Conservation (phyloP, 2,888 invertebrate species). For the Mamestra brassicae region DNA sequence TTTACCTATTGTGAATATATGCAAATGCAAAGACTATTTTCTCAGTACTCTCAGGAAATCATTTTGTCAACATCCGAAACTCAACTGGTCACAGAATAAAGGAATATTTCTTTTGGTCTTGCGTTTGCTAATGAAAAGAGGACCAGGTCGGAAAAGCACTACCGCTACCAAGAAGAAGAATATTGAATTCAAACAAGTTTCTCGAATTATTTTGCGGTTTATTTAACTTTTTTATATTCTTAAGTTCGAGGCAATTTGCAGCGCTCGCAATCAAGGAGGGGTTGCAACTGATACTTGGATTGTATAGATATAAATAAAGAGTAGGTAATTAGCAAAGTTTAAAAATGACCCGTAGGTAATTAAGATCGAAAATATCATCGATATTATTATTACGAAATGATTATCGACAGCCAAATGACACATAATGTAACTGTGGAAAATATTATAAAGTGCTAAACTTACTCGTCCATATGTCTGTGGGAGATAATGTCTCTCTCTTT, state of each 20-base stretch:
- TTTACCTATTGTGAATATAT: background rate
- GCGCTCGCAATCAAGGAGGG: slow-evolving; percentile 22
- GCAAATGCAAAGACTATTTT: background rate
- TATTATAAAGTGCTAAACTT: too few species aligned
- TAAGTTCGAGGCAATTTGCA: slow-evolving; percentile 32
- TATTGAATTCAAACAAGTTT: slow-evolving; percentile 36
- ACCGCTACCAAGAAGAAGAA: slow-evolving; percentile 5
- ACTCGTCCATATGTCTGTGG: too few species aligned
- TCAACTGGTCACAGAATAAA: background rate
- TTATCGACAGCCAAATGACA: too few species aligned
- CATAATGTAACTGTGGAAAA: too few species aligned
- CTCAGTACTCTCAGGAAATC: too few species aligned
- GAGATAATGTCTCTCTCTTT: too few species aligned
- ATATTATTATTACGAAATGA: too few species aligned
- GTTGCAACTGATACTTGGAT: slow-evolving; percentile 8
- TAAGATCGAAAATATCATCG: too few species aligned
- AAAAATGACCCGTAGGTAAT: too few species aligned
- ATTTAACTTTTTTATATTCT: slow-evolving; percentile 43
- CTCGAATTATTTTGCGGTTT: slow-evolving; percentile 28
- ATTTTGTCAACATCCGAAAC: slow-evolving; percentile 11
- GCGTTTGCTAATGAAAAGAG: slow-evolving; percentile 30
- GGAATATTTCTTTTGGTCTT: background rate
- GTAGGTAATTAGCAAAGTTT: background rate
- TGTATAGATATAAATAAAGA: background rate
- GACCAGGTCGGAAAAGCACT: background rate